These are phyloP conservation scores for Ageneiosus marmoratus DNA, from an alignment of 2,113 vertebrate species.

Conservation along the genomic window DNA sequence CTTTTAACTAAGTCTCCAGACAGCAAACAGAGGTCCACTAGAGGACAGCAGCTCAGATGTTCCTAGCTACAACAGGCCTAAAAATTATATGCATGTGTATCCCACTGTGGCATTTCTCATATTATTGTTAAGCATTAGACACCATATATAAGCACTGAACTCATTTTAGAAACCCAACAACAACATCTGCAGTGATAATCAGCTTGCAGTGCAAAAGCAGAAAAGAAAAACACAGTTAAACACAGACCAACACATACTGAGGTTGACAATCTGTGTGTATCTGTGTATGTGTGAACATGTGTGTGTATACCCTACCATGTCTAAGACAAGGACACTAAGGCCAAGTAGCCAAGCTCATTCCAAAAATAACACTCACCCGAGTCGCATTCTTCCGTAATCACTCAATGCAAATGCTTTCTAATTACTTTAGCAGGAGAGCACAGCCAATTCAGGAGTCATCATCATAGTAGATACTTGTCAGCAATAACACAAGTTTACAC, in stretches of 20 bases:
- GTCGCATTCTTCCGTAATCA: constrained; percentile 69
- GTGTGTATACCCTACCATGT: constrained; percentile 4
- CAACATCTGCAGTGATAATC: neutral
- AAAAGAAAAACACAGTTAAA: neutral
- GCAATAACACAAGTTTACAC: neutral
- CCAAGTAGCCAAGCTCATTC: constrained; percentile 46
- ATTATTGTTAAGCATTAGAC: neutral
- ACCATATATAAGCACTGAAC: neutral
- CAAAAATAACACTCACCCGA: constrained; percentile 61
- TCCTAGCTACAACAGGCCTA: neutral
- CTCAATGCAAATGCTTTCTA: constrained; percentile 64
- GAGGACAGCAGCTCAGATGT: neutral
- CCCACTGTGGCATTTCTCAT: neutral
- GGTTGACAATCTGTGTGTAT: neutral
- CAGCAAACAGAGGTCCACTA: neutral
- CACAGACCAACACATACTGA: neutral
- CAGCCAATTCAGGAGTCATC: constrained; percentile 34
- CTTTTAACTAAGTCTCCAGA: neutral
- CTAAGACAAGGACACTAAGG: constrained; percentile 57
- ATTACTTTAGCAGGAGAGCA: constrained; percentile 60
- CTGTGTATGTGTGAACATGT: neutral
- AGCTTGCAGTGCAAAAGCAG: neutral
- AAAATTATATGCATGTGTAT: neutral
- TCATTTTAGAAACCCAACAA: neutral
- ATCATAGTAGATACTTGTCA: neutral